phyloP scores from a whole-genome alignment of 2,888 invertebrate species.

The Pharmacophagus antenor region DNA sequence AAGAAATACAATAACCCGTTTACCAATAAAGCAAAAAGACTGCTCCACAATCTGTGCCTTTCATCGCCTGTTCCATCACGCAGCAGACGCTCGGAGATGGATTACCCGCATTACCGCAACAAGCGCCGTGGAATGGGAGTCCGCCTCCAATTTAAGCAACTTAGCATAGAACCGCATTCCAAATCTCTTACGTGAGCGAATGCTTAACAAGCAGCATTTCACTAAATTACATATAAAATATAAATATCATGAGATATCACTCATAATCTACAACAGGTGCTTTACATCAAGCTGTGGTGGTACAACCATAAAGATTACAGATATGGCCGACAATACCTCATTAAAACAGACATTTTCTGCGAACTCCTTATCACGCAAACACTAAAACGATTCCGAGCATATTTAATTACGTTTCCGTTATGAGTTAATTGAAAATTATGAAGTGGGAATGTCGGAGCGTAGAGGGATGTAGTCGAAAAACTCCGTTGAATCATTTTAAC shows the following conservation, averaged over 20 bases:
- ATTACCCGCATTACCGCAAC: conserved; percentile 72
- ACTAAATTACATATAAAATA: conserved; percentile 37
- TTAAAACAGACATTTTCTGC: conserved; percentile 41
- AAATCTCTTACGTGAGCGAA: conserved; percentile 51
- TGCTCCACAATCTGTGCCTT: conserved; percentile 70
- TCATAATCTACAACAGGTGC: conserved; percentile 47
- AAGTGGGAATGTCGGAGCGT: conserved; percentile 55
- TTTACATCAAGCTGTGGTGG: conserved; percentile 43
- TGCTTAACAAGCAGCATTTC: conserved; percentile 50
- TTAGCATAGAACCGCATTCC: conserved; percentile 44
- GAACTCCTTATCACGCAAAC: conserved; percentile 38
- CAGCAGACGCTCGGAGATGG: conserved; percentile 63
- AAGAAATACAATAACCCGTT: conserved; percentile 62
- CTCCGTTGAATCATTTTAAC: conserved; percentile 57
- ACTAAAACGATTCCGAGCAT: conserved; percentile 33
- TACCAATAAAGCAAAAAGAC: conserved; percentile 73
- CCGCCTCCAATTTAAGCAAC: conserved; percentile 60
- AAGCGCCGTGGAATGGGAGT: conserved; percentile 56
- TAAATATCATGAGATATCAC: conserved; percentile 46
- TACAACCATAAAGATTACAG: conserved; percentile 44
- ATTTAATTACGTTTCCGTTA: conserved; percentile 41
- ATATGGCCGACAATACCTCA: conserved; percentile 51
- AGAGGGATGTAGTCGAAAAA: conserved; percentile 56
- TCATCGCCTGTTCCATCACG: conserved; percentile 74
- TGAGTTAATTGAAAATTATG: conserved; percentile 73